phyloP scores from a whole-genome alignment of 2,888 invertebrate genomes.

The Lepetodrilus schrolli region DNA sequence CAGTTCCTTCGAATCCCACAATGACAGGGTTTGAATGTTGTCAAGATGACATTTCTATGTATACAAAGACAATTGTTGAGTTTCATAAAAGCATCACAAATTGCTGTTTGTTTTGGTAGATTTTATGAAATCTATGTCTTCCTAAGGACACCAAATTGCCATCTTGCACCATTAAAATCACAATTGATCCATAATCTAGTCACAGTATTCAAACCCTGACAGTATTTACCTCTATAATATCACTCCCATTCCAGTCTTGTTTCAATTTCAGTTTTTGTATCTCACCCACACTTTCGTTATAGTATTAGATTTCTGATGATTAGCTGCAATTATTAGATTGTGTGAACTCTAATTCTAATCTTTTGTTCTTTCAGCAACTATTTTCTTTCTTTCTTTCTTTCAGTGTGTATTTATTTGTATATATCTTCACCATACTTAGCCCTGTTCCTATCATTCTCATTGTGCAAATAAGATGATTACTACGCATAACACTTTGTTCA shows the following conservation, averaged over 20 bases:
- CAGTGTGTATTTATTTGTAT: background rate
- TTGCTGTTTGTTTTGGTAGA: too few species aligned
- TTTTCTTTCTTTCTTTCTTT: slow-evolving; percentile 3
- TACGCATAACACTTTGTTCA: background rate
- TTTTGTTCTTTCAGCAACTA: slow-evolving; percentile 11
- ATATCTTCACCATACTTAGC: background rate
- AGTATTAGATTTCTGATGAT: too few species aligned
- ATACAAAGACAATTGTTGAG: too few species aligned
- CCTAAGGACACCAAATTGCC: too few species aligned
- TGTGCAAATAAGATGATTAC: background rate
- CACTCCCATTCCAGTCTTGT: background rate
- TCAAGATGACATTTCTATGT: too few species aligned
- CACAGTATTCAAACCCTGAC: background rate
- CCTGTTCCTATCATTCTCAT: slow-evolving; percentile 20
- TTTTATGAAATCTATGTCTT: too few species aligned
- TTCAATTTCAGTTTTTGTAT: too few species aligned
- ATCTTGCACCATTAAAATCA: too few species aligned
- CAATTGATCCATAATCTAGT: background rate
- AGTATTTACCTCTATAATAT: background rate
- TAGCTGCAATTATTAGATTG: background rate
- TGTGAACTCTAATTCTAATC: background rate
- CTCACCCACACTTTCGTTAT: too few species aligned
- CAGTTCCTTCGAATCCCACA: background rate
- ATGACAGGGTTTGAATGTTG: slow-evolving; percentile 1
- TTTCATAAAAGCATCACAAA: too few species aligned